phyloP scores from a whole-genome alignment of 2,797 vertebrate species.

The Sternotherus odoratus region DNA sequence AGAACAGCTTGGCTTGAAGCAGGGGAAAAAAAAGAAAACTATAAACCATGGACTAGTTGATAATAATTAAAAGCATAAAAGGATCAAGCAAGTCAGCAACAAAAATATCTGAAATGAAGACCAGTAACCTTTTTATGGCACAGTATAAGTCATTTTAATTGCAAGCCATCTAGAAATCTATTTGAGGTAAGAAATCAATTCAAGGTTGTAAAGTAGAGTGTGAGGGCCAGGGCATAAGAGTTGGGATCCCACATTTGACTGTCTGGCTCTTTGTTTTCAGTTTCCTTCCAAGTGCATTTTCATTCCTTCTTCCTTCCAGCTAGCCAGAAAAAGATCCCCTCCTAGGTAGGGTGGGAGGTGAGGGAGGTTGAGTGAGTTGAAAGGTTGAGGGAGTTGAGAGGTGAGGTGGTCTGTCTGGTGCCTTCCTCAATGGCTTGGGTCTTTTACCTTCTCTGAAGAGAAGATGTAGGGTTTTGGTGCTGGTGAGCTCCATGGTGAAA shows the following conservation, averaged over 20 bases:
- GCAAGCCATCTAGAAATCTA: slow-evolving; percentile 57
- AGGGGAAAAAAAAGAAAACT: background rate
- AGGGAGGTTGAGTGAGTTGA: no score
- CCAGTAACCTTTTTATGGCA: slow-evolving; percentile 2
- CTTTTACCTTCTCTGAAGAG: background rate
- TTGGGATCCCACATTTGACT: slow-evolving; percentile 50
- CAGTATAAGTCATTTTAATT: slow-evolving; percentile 57
- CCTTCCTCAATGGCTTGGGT: background rate
- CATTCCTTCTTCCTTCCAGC: background rate
- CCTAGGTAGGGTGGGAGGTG: rapidly evolving
- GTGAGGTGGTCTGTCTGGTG: background rate
- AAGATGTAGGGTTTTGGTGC: rapidly evolving
- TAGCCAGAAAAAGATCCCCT: rapidly evolving
- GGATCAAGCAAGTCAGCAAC: slow-evolving; percentile 50
- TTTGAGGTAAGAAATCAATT: slow-evolving; percentile 63
- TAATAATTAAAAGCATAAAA: slow-evolving; percentile 2
- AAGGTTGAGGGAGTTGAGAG: no score
- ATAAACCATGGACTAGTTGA: slow-evolving; percentile 1
- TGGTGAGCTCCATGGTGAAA: rapidly evolving
- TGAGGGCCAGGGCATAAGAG: background rate
- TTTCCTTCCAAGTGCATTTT: background rate
- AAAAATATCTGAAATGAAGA: slow-evolving; percentile 49
- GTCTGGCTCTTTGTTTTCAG: slow-evolving; percentile 47
- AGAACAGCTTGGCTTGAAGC: background rate
- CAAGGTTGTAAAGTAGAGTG: slow-evolving; percentile 27